Conservation (phyloP, 1,140 invertebrate genomes). For the Lasaia peninsularis region DNA sequence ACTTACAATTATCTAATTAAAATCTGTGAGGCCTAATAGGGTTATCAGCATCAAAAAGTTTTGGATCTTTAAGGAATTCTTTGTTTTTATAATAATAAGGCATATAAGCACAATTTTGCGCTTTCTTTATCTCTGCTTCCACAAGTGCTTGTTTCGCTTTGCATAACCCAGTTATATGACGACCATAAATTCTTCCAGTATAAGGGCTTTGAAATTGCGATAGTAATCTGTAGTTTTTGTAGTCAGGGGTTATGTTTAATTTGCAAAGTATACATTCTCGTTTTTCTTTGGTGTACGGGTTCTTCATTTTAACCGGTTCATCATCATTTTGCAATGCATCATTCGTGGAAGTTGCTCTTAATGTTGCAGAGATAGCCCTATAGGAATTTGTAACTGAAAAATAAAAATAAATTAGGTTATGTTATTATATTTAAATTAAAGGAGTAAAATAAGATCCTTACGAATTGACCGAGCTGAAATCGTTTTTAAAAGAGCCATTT, state of each 20-base stretch:
- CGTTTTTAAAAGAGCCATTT: conserved; percentile 8
- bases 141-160: conserved; percentile 84
- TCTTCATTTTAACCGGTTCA: conserved; percentile 83
- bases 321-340: conserved; percentile 46
- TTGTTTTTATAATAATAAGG: conserved; percentile 86
- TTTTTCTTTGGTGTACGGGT: conserved; percentile 89
- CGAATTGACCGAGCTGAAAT: neutral
- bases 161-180: conserved; percentile 94
- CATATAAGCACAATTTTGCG: conserved; percentile 87
- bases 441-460: neutral
- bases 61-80: conserved; percentile 88
- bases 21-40: conserved; percentile 89
- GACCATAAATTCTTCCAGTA: conserved; percentile 93
- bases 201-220: conserved; percentile 97
- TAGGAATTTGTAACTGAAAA: conserved; percentile 43
- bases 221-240: conserved; percentile 93
- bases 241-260: conserved; percentile 89
- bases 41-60: conserved; percentile 90
- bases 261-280: conserved; percentile 92
- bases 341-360: conserved; percentile 30
- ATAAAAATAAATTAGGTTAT: conserved; percentile 2
- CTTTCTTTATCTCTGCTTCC: conserved; percentile 84
- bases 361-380: conserved; percentile 27
- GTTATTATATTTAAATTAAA: conserved; percentile 12
- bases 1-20: conserved; percentile 57